phyloP scores from a whole-genome alignment of 2,888 invertebrate species.

The Drosophila subquinaria region DNA sequence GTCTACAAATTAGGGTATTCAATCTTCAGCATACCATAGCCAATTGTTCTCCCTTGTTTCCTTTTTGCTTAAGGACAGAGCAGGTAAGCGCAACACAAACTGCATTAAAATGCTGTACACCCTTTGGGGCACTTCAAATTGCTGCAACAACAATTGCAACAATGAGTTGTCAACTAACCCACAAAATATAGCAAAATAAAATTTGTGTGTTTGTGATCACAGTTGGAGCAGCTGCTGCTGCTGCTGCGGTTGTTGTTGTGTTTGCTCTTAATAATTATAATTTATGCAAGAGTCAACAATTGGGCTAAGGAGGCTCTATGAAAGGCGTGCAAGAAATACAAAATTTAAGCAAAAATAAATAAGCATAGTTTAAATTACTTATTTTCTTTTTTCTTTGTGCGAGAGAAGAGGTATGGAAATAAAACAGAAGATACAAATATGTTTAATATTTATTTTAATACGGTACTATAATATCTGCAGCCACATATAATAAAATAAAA shows the following conservation, averaged over 20 bases:
- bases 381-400: neutral
- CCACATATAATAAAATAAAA: neutral
- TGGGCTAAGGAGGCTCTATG: conserved; percentile 33
- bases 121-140: conserved; percentile 40
- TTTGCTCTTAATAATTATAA: conserved; percentile 69
- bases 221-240: conserved; percentile 31
- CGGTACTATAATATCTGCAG: conserved; percentile 2
- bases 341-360: conserved; percentile 42
- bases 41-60: neutral
- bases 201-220: conserved; percentile 34
- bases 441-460: conserved; percentile 11
- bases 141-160: conserved; percentile 25
- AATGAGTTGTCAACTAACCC: conserved; percentile 24
- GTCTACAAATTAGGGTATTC: neutral
- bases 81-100: conserved; percentile 24
- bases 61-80: conserved; percentile 1
- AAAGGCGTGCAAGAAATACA: conserved; percentile 33
- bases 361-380: conserved; percentile 10
- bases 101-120: conserved; percentile 54
- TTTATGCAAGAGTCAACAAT: conserved; percentile 71
- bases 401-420: neutral
- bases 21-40: neutral
- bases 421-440: neutral
- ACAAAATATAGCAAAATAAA: conserved; percentile 48
- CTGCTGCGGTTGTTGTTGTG: neutral